Base-by-base conservation (phyloP, 1,140 invertebrate species). In the Zophobas morio region DNA sequence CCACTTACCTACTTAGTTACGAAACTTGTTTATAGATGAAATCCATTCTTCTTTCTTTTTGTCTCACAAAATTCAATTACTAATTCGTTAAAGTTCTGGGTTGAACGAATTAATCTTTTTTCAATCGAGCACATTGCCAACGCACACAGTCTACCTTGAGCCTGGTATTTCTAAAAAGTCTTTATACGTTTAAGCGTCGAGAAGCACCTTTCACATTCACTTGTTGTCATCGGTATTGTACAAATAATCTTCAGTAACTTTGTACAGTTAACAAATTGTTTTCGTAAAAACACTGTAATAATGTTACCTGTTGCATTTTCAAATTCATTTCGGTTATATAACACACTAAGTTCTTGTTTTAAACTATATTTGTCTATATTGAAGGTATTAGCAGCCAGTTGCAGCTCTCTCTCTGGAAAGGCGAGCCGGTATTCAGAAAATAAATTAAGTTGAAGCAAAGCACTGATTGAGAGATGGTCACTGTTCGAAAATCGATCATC, bases 181-280 rank as follows among this genome's bases (percentile, higher is more conserved):
- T 82, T 81, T 37, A 81, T n/a, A n/a, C n/a, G n/a, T n/a, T n/a
- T n/a, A n/a, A n/a, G 53, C 6, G 75, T 81, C 33, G 75, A 78
- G 74, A 82, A 82, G 32, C 53, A 71, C 20, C 75, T 76, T 77
- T 79, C 79, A 57, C 53, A 57, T 54, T 81, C 79, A 1, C 71
- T 20, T 1, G 79, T 78, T 34, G 79, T 77, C 75, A 79, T 79
- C 20, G 81, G 79, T 35, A 75, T 73, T 63, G 79, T 78, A 6
- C 78, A 56, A 46, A 81, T 37, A 60, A 81, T 75, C 75, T 71
- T 75, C 39, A 80, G 60, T 37, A 81, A 66, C 47, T 76, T 79
- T 40, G 76, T 32, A 56, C 47, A 8, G 56, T 74, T 6, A 51
- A 32, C 66, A 80, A 78, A 81, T 79, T 78, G 70, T 76, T 39